Percentiles rank a stretch among this genome's conserved stretches.
phyloP scores from a whole-genome alignment of 2,797 vertebrate species.

The Molossus alvarezi region DNA sequence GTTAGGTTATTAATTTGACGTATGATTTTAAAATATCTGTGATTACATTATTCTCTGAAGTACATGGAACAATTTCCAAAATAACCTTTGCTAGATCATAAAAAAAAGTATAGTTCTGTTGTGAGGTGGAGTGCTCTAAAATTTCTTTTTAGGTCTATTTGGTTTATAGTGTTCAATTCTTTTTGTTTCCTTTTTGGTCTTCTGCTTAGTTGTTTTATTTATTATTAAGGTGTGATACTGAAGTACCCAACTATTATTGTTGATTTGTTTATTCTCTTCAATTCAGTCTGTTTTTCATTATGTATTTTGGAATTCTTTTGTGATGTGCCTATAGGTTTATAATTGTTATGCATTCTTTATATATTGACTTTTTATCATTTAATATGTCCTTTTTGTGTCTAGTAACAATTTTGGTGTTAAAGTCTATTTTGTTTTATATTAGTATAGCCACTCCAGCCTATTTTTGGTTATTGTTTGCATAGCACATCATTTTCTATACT shows the following conservation, averaged over 20 bases:
- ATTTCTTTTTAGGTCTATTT: not conserved
- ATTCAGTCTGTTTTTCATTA: not conserved
- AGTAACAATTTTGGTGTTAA: not conserved
- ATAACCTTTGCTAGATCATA: not conserved
- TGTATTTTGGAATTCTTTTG: not conserved
- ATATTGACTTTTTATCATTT: not conserved
- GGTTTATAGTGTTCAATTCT: not conserved
- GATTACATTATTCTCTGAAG: not conserved
- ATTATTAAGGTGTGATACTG: not conserved
- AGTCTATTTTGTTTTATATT: not conserved
- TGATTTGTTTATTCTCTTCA: not conserved
- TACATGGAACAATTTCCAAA: not conserved
- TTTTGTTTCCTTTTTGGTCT: not conserved
- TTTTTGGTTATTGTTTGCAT: not conserved
- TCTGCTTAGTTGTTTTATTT: not conserved
- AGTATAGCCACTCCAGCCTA: not conserved
- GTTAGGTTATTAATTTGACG: not conserved
- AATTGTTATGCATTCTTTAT: constrained; percentile 3
- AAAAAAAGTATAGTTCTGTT: not conserved
- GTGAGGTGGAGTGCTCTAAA: not conserved
- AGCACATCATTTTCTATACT: not conserved
- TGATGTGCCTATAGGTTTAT: not conserved
- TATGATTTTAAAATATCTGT: not conserved
- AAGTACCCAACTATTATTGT: not conserved
- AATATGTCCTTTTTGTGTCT: not conserved